Percentiles rank a stretch among this genome's conserved stretches.
Evolutionary conservation across 2,888 invertebrate species (phyloP).

Genomic region (Morpho deidamia): DNA sequence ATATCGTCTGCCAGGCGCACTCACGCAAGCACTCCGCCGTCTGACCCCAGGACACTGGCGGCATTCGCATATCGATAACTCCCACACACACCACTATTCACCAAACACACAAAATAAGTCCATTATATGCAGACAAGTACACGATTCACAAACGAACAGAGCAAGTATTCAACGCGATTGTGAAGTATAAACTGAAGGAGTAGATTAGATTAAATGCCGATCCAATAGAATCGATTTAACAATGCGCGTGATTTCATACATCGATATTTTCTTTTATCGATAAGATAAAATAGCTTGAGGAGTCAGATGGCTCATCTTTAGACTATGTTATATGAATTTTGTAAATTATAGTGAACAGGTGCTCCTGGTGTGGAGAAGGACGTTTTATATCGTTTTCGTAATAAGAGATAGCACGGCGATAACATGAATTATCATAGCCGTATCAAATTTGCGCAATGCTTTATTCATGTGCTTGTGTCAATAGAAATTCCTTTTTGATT

Average conservation of each 20-base stretch:
- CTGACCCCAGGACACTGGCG: conserved; percentile 47
- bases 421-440: conserved; percentile 25
- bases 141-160: not conserved
- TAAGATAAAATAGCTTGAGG: conserved; percentile 36
- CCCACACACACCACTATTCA: conserved; percentile 17
- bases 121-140: not conserved
- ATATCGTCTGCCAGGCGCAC: conserved; percentile 51
- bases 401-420: conserved; percentile 50
- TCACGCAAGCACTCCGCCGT: conserved; percentile 50
- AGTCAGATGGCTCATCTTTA: conserved; percentile 45
- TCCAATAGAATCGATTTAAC: conserved; percentile 48
- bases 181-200: conserved; percentile 37
- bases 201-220: conserved; percentile 41
- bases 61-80: conserved; percentile 38
- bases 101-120: conserved; percentile 2
- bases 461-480: conserved; percentile 2
- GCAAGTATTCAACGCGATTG: conserved; percentile 30
- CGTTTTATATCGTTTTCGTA: conserved; percentile 34
- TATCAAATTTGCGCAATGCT: conserved; percentile 34
- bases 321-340: conserved; percentile 32
- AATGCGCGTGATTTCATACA: conserved; percentile 61
- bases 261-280: conserved; percentile 50
- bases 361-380: conserved; percentile 8
- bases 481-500: not conserved
- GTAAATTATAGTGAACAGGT: conserved; percentile 25